phyloP scores from a whole-genome alignment of 2,888 invertebrate genomes.

The Anthoptus insignis region DNA sequence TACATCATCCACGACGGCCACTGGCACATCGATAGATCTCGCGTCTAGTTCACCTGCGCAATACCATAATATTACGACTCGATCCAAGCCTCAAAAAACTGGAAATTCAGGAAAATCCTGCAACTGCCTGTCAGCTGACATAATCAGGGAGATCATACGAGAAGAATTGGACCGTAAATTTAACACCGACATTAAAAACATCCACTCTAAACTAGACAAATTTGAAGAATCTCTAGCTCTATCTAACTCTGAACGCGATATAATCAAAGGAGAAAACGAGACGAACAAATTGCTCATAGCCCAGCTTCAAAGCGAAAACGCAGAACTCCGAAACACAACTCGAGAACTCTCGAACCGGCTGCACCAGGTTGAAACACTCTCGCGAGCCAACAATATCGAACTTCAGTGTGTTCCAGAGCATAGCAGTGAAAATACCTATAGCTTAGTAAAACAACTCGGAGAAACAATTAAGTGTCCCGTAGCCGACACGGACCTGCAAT shows the following conservation, averaged over 20 bases:
- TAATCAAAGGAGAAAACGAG: neutral
- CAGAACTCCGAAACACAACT: neutral
- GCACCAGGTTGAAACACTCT: neutral
- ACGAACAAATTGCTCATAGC: neutral
- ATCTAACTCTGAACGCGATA: neutral
- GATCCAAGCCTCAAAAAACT: neutral
- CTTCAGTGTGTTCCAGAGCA: conserved; percentile 14
- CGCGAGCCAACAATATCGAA: neutral
- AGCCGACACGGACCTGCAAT: neutral
- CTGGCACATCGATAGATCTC: neutral
- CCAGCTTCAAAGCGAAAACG: neutral
- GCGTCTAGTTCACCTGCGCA: neutral
- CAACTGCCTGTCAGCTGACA: conserved; percentile 11
- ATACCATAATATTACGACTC: neutral
- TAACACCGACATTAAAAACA: conserved; percentile 2
- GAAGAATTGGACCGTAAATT: conserved; percentile 13
- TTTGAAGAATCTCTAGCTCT: neutral
- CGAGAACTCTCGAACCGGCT: no score
- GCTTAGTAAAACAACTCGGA: conserved; percentile 9
- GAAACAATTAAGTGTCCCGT: no score
- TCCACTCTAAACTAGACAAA: neutral
- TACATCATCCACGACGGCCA: neutral
- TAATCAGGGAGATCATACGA: conserved; percentile 13
- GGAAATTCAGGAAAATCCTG: no score
- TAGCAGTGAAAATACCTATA: conserved; percentile 2